Evolutionary conservation across 2,888 invertebrate genomes (phyloP).

Genomic region (Seladonia tumulorum): DNA sequence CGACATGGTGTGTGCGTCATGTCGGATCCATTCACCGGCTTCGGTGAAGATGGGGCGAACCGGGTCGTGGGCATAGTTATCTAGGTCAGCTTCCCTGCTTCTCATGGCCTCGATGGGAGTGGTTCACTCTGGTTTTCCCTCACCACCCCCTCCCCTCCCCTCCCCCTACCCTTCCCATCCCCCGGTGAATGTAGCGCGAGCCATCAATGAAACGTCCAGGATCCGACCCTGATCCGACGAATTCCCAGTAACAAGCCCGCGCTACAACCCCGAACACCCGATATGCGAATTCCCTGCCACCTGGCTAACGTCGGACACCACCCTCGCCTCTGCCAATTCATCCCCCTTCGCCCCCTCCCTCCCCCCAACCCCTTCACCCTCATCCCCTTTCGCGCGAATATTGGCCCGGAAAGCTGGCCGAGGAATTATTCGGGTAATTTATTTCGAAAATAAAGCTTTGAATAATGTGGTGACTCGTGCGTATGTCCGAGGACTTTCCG

Average conservation of each 20-base stretch:
- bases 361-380: no score
- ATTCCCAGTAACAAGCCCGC: slow-evolving; percentile 48
- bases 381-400: not conserved
- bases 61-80: slow-evolving; percentile 73
- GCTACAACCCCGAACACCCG: slow-evolving; percentile 18
- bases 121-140: slow-evolving; percentile 64
- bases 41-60: slow-evolving; percentile 72
- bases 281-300: slow-evolving; percentile 27
- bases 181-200: slow-evolving; percentile 65
- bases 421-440: not conserved
- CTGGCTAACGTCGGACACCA: slow-evolving; percentile 14
- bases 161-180: not conserved
- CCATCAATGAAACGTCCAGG: slow-evolving; percentile 72
- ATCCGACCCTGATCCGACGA: slow-evolving; percentile 62
- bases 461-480: not conserved
- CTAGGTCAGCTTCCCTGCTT: slow-evolving; percentile 78
- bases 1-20: slow-evolving; percentile 79
- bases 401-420: not conserved
- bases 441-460: not conserved
- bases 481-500: not conserved
- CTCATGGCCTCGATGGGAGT: slow-evolving; percentile 68
- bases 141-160: no score
- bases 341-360: not conserved
- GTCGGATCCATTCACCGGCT: slow-evolving; percentile 80
- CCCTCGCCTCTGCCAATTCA: not conserved